Evolutionary conservation across 2,888 invertebrate genomes (phyloP).

Genomic region (Agonopterix subpropinquella): DNA sequence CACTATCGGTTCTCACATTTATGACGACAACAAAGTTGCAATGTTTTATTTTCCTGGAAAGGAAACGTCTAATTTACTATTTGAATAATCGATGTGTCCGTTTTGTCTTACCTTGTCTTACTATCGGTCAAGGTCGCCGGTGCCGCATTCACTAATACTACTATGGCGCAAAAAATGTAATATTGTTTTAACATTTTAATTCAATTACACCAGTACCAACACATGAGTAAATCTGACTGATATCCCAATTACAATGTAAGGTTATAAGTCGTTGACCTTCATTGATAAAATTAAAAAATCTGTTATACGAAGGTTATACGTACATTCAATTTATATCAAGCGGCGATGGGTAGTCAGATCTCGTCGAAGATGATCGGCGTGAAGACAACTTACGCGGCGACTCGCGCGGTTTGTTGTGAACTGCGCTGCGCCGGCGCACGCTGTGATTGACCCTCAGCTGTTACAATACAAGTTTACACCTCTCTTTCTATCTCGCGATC

Average conservation of each 20-base stretch:
- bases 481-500: not conserved
- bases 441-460: not conserved
- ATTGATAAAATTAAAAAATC: not conserved
- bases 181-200: not conserved
- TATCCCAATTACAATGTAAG: not conserved
- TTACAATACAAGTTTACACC: not conserved
- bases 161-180: conserved; percentile 5
- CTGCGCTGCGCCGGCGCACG: not conserved
- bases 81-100: not conserved
- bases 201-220: not conserved
- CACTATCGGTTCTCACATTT: too few relatives aligned
- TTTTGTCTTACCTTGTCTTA: not conserved
- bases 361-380: not conserved
- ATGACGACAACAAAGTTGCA: too few relatives aligned
- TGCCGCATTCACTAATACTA: conserved; percentile 13
- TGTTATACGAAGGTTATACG: not conserved
- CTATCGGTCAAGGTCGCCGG: conserved; percentile 30
- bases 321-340: not conserved
- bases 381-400: not conserved
- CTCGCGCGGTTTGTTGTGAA: not conserved
- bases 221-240: not conserved
- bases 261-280: not conserved
- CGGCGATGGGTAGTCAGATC: not conserved
- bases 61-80: too few relatives aligned
- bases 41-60: too few relatives aligned